These are phyloP conservation scores for Mythimna lalbum DNA, from an alignment of 2,888 invertebrate species.

Conservation along the genomic window DNA sequence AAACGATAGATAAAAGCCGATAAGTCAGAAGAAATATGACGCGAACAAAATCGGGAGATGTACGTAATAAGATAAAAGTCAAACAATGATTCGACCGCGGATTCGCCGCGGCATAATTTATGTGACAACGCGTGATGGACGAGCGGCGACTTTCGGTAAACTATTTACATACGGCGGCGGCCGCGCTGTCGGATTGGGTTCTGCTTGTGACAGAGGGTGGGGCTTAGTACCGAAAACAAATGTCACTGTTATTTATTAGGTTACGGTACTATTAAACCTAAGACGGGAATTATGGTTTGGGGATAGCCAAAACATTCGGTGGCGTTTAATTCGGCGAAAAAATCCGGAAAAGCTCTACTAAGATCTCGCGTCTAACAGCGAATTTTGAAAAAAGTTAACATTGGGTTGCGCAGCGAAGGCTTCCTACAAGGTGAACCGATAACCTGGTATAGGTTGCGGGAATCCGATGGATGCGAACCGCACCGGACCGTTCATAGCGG, in stretches of 20 bases:
- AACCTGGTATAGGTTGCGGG: too few species aligned
- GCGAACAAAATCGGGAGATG: conserved; percentile 91
- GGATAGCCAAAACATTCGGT: conserved; percentile 64
- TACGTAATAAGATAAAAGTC: conserved; percentile 91
- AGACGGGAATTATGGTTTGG: conserved; percentile 82
- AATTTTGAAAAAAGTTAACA: background rate
- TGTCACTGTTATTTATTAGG: conserved; percentile 90
- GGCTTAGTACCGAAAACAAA: conserved; percentile 90
- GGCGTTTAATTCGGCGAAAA: conserved; percentile 59
- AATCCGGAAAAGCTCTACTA: conserved; percentile 18
- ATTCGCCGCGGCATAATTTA: conserved; percentile 91
- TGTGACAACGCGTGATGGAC: conserved; percentile 91
- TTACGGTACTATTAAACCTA: conserved; percentile 87
- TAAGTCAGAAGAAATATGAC: conserved; percentile 91
- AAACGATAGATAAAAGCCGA: conserved; percentile 90
- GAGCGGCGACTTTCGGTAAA: conserved; percentile 91
- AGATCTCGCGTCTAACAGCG: background rate
- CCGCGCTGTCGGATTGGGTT: conserved; percentile 89
- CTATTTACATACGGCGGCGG: conserved; percentile 90
- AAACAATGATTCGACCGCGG: conserved; percentile 91
- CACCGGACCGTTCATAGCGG: too few species aligned
- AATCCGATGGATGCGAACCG: too few species aligned
- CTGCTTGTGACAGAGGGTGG: conserved; percentile 89
- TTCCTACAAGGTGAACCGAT: too few species aligned
- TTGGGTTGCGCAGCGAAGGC: background rate